phyloP scores from a whole-genome alignment of 2,797 vertebrate species.

The Sitta carolinensis region DNA sequence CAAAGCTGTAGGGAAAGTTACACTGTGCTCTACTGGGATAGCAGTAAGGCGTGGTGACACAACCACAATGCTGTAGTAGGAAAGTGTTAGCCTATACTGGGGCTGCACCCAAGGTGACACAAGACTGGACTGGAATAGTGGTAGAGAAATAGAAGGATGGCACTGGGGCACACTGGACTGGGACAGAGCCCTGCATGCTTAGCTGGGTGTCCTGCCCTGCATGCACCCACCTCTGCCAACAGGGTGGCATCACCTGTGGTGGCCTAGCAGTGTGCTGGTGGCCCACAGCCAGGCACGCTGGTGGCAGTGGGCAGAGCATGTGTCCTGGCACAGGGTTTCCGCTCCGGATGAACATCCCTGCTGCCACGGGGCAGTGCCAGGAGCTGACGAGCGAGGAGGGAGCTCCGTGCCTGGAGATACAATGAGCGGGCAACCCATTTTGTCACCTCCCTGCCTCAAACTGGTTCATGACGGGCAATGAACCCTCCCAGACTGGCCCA shows the following conservation, averaged over 20 bases:
- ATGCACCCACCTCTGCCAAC: background rate
- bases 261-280: background rate
- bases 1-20: background rate
- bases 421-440: conserved; percentile 27
- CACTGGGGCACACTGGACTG: background rate
- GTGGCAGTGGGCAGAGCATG: background rate
- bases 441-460: conserved; percentile 15
- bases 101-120: background rate
- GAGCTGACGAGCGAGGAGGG: background rate
- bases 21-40: background rate
- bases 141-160: background rate
- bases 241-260: background rate
- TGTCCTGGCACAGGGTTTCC: conserved; percentile 8
- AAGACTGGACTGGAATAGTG: background rate
- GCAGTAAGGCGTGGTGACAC: background rate
- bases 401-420: conserved; percentile 3
- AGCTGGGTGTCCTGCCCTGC: background rate
- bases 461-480: background rate
- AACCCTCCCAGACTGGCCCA: background rate
- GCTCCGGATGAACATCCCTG: conserved; percentile 22
- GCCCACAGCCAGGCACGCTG: background rate
- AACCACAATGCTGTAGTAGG: fast-evolving
- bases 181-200: background rate
- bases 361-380: conserved; percentile 31
- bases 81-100: background rate